These are phyloP conservation scores for Nylanderia fulva DNA, from an alignment of 1,140 invertebrate species.

Conservation along the genomic window DNA sequence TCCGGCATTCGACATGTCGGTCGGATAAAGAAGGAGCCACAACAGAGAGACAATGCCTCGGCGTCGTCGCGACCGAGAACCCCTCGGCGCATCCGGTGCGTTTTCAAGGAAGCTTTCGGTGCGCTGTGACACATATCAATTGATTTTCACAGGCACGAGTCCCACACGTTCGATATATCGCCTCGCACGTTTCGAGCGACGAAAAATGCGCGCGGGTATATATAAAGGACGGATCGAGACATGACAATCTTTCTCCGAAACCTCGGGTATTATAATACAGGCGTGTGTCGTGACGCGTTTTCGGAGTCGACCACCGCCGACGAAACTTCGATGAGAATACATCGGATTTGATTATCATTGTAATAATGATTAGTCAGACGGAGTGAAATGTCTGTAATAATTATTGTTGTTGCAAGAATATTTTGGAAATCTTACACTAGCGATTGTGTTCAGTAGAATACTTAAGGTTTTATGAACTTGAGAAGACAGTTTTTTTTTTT, in stretches of 20 bases:
- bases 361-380: neutral
- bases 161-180: slow-evolving; percentile 68
- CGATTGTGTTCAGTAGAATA: slow-evolving; percentile 15
- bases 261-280: slow-evolving; percentile 39
- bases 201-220: slow-evolving; percentile 52
- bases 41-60: slow-evolving; percentile 78
- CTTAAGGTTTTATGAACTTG: neutral
- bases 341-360: neutral
- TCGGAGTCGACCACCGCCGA: slow-evolving; percentile 1
- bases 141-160: slow-evolving; percentile 77
- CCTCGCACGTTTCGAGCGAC: slow-evolving; percentile 4
- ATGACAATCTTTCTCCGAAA: slow-evolving; percentile 44
- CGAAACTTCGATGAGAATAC: neutral
- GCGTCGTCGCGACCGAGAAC: slow-evolving; percentile 70
- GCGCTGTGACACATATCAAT: slow-evolving; percentile 83
- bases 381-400: neutral
- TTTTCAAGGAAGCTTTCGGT: slow-evolving; percentile 82
- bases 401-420: neutral
- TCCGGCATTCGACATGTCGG: slow-evolving; percentile 82
- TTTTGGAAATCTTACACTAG: neutral
- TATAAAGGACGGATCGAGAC: slow-evolving; percentile 21
- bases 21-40: slow-evolving; percentile 80
- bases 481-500: neutral
- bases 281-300: slow-evolving; percentile 26
- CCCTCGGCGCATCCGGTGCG: slow-evolving; percentile 81